Conservation (phyloP, 2,113 vertebrate genomes). For the Hemiprocne comata region DNA sequence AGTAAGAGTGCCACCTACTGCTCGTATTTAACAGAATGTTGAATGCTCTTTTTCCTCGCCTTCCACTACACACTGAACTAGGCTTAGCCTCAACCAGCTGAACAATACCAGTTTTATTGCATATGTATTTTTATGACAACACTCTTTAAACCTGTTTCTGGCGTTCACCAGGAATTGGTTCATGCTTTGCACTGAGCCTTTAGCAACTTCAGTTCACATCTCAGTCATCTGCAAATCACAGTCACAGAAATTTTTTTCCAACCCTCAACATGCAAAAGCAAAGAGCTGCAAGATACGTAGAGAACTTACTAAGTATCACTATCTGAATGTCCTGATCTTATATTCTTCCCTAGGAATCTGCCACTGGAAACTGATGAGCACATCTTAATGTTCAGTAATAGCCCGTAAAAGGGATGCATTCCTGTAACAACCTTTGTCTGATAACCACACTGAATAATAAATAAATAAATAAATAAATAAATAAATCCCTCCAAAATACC, state of each 20-base stretch:
- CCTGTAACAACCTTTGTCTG: not conserved
- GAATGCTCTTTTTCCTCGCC: not conserved
- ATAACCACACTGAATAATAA: not conserved
- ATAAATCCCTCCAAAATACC: not conserved
- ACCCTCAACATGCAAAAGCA: not conserved
- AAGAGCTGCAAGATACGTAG: not conserved
- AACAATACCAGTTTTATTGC: rapidly evolving
- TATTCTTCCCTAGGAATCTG: not conserved
- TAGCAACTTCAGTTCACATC: not conserved
- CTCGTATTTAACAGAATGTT: not conserved
- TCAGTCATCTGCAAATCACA: not conserved
- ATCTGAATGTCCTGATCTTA: not conserved
- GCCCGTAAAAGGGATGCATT: not conserved
- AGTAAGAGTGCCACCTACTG: slow-evolving; percentile 31
- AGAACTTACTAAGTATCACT: not conserved
- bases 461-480: no score
- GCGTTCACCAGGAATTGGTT: not conserved
- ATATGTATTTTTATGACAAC: not conserved
- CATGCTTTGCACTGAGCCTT: not conserved
- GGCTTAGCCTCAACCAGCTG: not conserved
- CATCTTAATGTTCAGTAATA: not conserved
- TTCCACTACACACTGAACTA: rapidly evolving
- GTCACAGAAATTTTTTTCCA: not conserved
- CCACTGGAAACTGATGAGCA: not conserved
- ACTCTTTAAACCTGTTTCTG: not conserved